These are phyloP conservation scores for Pristionchus mayeri DNA, from an alignment of 2,888 invertebrate species.

Conservation along the genomic window DNA sequence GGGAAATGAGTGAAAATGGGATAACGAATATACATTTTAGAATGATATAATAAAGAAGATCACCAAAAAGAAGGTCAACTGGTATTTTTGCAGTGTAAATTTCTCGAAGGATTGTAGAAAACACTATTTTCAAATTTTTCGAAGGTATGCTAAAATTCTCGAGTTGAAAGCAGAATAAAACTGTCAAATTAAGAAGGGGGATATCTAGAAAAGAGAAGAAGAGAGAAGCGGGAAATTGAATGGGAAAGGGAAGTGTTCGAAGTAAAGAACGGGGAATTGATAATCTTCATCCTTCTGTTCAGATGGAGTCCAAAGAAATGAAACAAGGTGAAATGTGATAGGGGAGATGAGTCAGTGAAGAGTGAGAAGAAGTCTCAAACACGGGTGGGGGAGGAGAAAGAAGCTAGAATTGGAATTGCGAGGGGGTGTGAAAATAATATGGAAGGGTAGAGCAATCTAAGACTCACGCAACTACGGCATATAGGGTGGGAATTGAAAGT, in stretches of 20 bases:
- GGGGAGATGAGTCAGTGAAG: conserved; percentile 13
- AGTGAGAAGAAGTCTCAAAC: conserved; percentile 1
- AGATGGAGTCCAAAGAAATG: conserved; percentile 11
- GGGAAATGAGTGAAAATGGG: not conserved
- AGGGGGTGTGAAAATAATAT: conserved; percentile 23
- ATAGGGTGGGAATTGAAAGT: not conserved
- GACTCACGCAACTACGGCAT: not conserved
- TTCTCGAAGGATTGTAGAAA: too few relatives aligned
- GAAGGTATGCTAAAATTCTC: too few relatives aligned
- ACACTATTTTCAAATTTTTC: too few relatives aligned
- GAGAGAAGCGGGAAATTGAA: not conserved
- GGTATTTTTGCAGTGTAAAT: too few relatives aligned
- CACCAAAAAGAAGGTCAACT: too few relatives aligned
- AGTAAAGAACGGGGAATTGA: not conserved
- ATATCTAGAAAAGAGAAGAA: not conserved
- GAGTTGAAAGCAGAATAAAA: not conserved
- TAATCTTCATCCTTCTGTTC: not conserved
- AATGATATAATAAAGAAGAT: too few relatives aligned
- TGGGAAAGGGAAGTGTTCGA: conserved; percentile 2
- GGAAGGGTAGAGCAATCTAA: not conserved
- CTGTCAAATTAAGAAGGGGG: not conserved
- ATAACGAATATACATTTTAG: not conserved
- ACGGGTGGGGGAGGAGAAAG: not conserved
- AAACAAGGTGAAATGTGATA: conserved; percentile 38
- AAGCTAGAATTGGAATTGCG: not conserved